Evolutionary conservation across 2,113 vertebrate genomes (phyloP), one percentile per base, ranked within the genome.

Genomic region (zebrafish (Danio rerio)): DNA sequence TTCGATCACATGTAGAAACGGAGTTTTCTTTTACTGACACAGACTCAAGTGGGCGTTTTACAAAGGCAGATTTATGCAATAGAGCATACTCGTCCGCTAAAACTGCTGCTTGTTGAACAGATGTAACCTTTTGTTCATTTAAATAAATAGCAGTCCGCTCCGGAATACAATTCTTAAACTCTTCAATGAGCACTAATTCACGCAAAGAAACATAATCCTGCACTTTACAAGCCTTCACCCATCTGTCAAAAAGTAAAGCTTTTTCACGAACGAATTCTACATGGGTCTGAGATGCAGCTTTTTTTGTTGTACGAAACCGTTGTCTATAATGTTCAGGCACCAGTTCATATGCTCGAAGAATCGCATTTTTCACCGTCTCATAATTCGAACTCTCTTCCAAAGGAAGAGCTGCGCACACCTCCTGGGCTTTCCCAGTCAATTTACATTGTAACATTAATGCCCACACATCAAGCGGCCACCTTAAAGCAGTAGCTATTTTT

Each of bases 31-130:
- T 45, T 45, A n/a, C 15, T n/a, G 13, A 16, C 43, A 1, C 63
- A 2, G 8, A 43, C 2, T 70, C 68, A 12, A 7, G 3, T 5
- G 45, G 2, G 20, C 2, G 42, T 16, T 66, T 70, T 20, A 70
- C 5, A 50, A 70, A 70, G 18, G 18, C 47, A 21, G 47, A 10
- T 21, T 31, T 71, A 52, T 71, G 47, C 18, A 71, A 50, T 3
- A 71, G 43, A 3, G n/a, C 18, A 71, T 71, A 71, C 47, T 71
- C 11, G 4, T 71, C 68, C 21, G 47, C 68, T 9, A 71, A 52
- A 11, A 21, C 6, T 0, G 68, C 45, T 11, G 45, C 68, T 50
- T 70, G 45, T 20, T 70, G 68, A 5, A 70, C n/a, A 50, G 45
- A 49, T 11, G 16, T 50, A 50, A 70, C 68, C 47, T 70, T 70